Evolutionary conservation across 2,797 vertebrate genomes (phyloP), one percentile per base, ranked within the genome.

Genomic region (Myotis vivesi): DNA sequence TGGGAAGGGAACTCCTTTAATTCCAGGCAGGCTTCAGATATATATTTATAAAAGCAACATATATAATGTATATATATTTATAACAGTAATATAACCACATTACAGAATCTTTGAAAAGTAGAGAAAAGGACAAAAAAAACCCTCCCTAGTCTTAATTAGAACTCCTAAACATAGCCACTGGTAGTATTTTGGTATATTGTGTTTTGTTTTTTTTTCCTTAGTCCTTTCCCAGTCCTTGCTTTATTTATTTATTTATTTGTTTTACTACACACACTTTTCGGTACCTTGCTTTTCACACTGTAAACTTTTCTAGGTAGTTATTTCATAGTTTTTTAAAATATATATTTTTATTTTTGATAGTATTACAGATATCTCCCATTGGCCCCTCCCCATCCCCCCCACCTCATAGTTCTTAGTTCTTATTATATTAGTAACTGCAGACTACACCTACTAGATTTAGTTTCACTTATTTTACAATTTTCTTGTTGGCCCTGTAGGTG

Each of bases 81-180:
- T 92, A 94, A 92, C 33, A 89, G 87, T n/a, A 85, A 53, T 92
- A 88, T 49, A 92, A 89, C 55, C 85, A 92, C 73, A 94, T 94
- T 92, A 91, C 57, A 91, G 89, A 94, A 95, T 81, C 57, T 94
- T 92, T 83, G 76, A 89, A 94, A 91, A 95, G 59, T 11, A 76
- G 49, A 73, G 53, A 51, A 81, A 77, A 93, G 62, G 44, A 76
- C 57, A 87, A 90, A n/a, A 79, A n/a, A 79, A 36, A 22, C 16
- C 28, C 53, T 95, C 57, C 77, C 68, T 79, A 57, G 77, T 97
- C 57, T 33, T 84, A 94, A 77, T 72, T 87, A 94, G 25, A 89
- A 25, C 53, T 89, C 41, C 62, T 51, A 55, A 92, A 81, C 0
- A 11, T 36, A 92, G 59, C 44, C 9, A n/a, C 46, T 44, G 36